A percentile compares a stretch with the other conserved stretches of the same genome.
Evolutionary conservation across 2,797 vertebrate species (phyloP).

Genomic region (Dallia pectoralis): DNA sequence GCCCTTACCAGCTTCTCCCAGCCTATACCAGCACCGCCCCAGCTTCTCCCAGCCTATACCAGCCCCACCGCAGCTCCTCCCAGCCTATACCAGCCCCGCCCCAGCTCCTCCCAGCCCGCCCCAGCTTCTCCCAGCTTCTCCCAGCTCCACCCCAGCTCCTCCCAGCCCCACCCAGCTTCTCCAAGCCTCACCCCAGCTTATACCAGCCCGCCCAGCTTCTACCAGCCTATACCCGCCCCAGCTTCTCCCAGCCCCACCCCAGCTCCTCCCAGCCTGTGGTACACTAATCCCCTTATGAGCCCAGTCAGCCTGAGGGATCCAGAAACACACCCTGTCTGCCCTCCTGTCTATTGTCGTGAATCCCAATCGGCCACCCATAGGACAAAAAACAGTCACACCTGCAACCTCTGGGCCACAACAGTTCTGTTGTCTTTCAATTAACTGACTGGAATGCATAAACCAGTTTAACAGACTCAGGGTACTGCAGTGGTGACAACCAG

Average conservation of each 20-base stretch:
- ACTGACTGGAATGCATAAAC: no score
- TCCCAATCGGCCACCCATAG: background rate
- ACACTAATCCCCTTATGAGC: constrained; percentile 5
- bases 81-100: no score
- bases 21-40: no score
- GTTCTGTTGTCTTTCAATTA: no score
- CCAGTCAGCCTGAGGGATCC: constrained; percentile 4
- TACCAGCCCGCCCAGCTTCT: background rate
- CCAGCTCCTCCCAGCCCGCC: background rate
- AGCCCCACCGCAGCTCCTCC: background rate
- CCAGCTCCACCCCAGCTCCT: background rate
- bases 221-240: no score
- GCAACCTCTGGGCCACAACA: background rate
- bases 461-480: no score
- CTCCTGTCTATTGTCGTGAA: background rate
- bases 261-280: background rate
- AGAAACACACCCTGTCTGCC: background rate
- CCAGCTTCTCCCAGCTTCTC: no score
- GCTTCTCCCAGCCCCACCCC: background rate
- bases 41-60: background rate
- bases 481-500: no score
- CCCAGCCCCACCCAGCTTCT: background rate
- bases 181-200: background rate
- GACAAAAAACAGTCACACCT: background rate
- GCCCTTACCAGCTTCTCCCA: no score